Evolutionary conservation across 2,888 invertebrate species (phyloP).

Genomic region (Neoascia interrupta): DNA sequence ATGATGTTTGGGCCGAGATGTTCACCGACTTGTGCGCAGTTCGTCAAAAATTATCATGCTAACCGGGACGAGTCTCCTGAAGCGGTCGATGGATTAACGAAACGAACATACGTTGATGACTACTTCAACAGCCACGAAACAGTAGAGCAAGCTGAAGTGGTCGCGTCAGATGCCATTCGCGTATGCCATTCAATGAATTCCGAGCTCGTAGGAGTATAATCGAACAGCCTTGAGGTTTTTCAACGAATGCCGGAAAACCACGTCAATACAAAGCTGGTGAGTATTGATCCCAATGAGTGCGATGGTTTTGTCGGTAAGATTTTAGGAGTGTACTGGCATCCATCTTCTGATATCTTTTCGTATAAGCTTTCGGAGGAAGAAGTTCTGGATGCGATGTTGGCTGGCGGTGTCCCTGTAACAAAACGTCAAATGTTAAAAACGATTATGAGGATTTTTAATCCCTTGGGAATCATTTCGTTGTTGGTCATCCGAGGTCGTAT

Average conservation of each 20-base stretch:
- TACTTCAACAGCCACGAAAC: slow-evolving; percentile 23
- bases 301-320: background rate
- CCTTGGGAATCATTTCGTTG: background rate
- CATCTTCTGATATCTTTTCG: background rate
- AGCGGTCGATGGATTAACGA: slow-evolving; percentile 31
- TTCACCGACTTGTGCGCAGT: slow-evolving; percentile 54
- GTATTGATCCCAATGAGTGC: background rate
- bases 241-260: background rate
- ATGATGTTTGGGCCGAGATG: slow-evolving; percentile 69
- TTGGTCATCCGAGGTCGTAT: too few species aligned
- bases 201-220: slow-evolving; percentile 6
- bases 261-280: background rate
- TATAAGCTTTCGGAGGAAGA: background rate
- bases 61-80: slow-evolving; percentile 33
- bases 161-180: background rate
- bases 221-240: background rate
- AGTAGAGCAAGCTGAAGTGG: background rate
- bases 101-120: slow-evolving; percentile 54
- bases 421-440: too few species aligned
- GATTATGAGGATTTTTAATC: background rate
- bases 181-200: slow-evolving; percentile 20
- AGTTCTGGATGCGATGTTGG: background rate
- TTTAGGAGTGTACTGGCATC: background rate
- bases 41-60: slow-evolving; percentile 46
- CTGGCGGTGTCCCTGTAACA: too few species aligned